Evolutionary conservation across 1,140 invertebrate species (phyloP), one percentile per base, ranked within the genome.

Genomic region (Drosophila bocqueti): DNA sequence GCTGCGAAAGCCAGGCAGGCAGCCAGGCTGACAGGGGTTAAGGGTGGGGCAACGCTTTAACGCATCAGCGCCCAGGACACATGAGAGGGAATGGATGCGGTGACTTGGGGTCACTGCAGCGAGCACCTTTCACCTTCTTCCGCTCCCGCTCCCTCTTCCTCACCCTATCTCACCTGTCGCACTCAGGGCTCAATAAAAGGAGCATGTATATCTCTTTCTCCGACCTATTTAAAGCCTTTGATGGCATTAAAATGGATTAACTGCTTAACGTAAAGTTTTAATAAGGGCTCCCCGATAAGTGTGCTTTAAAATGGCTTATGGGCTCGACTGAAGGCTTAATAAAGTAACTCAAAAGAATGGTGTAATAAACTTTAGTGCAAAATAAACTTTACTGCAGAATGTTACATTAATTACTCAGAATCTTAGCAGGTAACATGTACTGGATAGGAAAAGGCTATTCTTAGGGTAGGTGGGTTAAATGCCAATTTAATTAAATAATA

Each of bases 1-100:
- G 63, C n/a, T 68, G 81, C 81, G 57, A 59, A 66, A 36, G n/a
- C 26, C 45, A 26, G 29, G 10, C 49, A 18, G 13, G 34, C 34
- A 24, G 15, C 13, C 18, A 47, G 13, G 34, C 34, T n/a, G 15
- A 10, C 15, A 47, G 15, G 47, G 65, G 49, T 54, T 29, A 67
- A 34, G 29, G 45, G 47, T 46, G 43, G 57, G 50, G 47, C 45
- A 58, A 34, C 50, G 52, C 65, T 72, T 81, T 72, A 72, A 81
- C 65, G 72, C 71, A 58, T 65, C 64, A 59, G 31, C 52, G 50
- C 72, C 40, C 38, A 45, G 49, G 29, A 6, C 50, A 52, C 50
- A 71, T 15, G 46, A 11, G 26, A 16, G 8, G 42, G 29, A 15
- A 34, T 61, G n/a, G 58, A 36, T 54, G 13, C 3, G 31, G 24